These are phyloP conservation scores for Melanotaenia duboulayi DNA, from an alignment of 2,113 vertebrate species.

Conservation along the genomic window DNA sequence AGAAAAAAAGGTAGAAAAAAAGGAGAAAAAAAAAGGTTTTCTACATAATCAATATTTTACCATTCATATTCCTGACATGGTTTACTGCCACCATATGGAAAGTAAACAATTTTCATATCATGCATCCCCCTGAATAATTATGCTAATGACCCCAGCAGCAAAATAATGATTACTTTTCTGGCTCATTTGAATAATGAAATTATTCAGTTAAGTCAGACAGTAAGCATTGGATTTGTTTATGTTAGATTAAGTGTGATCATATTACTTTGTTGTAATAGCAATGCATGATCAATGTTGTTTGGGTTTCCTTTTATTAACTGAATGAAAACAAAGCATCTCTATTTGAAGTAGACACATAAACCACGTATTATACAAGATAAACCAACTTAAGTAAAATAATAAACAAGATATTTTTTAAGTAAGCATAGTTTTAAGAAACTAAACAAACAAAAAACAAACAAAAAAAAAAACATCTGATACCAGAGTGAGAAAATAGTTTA, in stretches of 20 bases:
- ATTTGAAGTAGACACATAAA: conserved; percentile 44
- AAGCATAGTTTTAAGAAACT: conserved; percentile 32
- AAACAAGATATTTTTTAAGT: conserved; percentile 29
- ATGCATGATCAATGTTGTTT: conserved; percentile 56
- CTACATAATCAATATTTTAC: conserved; percentile 12
- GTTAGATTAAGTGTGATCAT: conserved; percentile 52
- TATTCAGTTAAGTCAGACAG: conserved; percentile 59
- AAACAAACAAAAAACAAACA: conserved; percentile 62
- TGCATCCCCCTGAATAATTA: conserved; percentile 52
- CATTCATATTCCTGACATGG: conserved; percentile 20
- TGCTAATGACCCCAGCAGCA: conserved; percentile 44
- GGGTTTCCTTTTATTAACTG: conserved; percentile 43
- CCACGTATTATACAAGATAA: conserved; percentile 34
- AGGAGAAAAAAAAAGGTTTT: not conserved
- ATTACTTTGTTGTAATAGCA: conserved; percentile 56
- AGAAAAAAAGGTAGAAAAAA: too few species aligned
- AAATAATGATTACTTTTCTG: conserved; percentile 65
- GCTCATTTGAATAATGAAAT: conserved; percentile 70
- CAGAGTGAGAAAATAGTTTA: conserved; percentile 74
- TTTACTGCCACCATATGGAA: conserved; percentile 53
- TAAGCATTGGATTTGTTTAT: conserved; percentile 55
- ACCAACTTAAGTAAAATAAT: conserved; percentile 18
- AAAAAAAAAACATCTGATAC: conserved; percentile 71
- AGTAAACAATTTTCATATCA: conserved; percentile 60
- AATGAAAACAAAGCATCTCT: conserved; percentile 39